Evolutionary conservation across 2,797 vertebrate genomes (phyloP), one percentile per base, ranked within the genome.

Genomic region (Glyptemys insculpta): DNA sequence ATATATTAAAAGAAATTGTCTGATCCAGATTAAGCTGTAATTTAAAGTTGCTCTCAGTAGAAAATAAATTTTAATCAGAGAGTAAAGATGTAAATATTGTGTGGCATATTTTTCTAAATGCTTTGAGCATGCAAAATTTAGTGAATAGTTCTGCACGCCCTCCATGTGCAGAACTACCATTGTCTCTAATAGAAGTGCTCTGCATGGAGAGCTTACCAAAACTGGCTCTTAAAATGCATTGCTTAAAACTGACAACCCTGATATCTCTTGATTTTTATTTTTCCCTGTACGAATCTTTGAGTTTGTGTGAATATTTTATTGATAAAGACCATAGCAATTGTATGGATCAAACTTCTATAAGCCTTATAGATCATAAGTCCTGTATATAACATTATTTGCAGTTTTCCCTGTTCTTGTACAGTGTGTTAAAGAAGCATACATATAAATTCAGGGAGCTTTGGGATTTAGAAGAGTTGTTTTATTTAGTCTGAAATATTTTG

Each of bases 11-110:
- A 88, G 12, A 56, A 53, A n/a, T 37, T 15, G 0, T 50, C 29
- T 50, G 2, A 79, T 90, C 54, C 41, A 93, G n/a, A 12, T 78
- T 8, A 57, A 11, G 29, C 76, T 23, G 0, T 0, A 0, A 18
- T 89, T 83, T 93, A 23, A 72, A 83, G 47, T 79, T 49, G 1
- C n/a, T 19, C 47, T 80, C 81, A 81, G 68, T 54, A 74, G 34
- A 86, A 27, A 18, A 50, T 81, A 41, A 81, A 84, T 84, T 74
- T 3, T 9, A 74, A 74, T 86, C 83, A 50, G 4, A 19, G 53
- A 19, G 2, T 80, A 91, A 16, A 18, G 0, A 47, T 92, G 1
- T 50, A 91, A 92, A n/a, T 94, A 72, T 29, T 62, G 18, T 37
- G 6, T n/a, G 59, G 9, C 41, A 29, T 59, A 11, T 79, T 50